Conservation (phyloP, 1,140 invertebrate genomes). For the Anadara kagoshimensis region DNA sequence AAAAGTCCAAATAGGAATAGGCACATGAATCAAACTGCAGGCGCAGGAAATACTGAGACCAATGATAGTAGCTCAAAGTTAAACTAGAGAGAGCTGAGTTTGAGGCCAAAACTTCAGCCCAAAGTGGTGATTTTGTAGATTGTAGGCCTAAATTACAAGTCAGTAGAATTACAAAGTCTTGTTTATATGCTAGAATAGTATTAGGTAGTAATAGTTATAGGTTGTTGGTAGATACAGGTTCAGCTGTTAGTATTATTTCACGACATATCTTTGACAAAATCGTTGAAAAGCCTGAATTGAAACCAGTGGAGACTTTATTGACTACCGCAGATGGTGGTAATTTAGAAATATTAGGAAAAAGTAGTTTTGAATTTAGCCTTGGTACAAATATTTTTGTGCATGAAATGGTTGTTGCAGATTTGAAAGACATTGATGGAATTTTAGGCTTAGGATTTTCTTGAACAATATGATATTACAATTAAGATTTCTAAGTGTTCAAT, state of each 20-base stretch:
- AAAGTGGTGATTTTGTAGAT: not conserved
- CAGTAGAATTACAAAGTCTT: not conserved
- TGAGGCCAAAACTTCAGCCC: slow-evolving; percentile 16
- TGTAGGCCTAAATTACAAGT: not conserved
- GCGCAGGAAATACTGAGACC: not conserved
- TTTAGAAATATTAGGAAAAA: not conserved
- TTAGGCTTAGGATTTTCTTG: slow-evolving; percentile 11
- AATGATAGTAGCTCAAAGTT: not conserved
- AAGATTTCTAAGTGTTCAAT: too few species aligned
- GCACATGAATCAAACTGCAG: not conserved
- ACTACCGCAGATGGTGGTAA: slow-evolving; percentile 2
- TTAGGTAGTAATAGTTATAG: not conserved
- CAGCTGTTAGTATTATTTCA: slow-evolving; percentile 10
- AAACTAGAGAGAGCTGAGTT: slow-evolving; percentile 6
- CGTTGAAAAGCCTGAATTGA: not conserved
- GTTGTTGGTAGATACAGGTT: slow-evolving; percentile 22
- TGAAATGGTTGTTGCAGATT: slow-evolving; percentile 12
- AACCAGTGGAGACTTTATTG: not conserved
- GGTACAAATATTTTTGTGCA: not conserved
- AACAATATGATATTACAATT: not conserved
- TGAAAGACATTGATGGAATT: slow-evolving; percentile 3
- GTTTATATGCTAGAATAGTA: not conserved
- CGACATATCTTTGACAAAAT: not conserved
- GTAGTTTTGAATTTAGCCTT: not conserved
- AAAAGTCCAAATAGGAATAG: too few species aligned